phyloP scores from a whole-genome alignment of 1,140 invertebrate genomes.

The Drosophila jambulina region DNA sequence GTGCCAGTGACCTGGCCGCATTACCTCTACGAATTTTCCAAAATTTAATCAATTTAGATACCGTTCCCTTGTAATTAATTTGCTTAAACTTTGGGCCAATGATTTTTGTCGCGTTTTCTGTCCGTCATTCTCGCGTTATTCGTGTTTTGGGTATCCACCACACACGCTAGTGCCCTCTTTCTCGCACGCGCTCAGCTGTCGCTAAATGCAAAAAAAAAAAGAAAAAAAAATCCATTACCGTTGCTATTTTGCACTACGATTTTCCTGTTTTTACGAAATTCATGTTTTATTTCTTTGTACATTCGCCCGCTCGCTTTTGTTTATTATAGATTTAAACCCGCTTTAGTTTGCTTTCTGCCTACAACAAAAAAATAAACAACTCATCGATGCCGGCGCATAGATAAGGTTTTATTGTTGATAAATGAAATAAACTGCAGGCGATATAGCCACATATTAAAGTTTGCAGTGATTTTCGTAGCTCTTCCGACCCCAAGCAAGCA shows the following conservation, averaged over 20 bases:
- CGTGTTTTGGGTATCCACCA: slow-evolving; percentile 34
- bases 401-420: slow-evolving; percentile 25
- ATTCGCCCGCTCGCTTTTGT: background rate
- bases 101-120: background rate
- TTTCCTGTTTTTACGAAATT: slow-evolving; percentile 4
- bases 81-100: slow-evolving; percentile 5
- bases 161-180: slow-evolving; percentile 21
- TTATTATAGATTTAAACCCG: slow-evolving; percentile 14
- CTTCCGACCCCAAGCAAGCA: background rate
- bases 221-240: slow-evolving; percentile 15
- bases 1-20: slow-evolving; percentile 12
- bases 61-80: slow-evolving; percentile 5
- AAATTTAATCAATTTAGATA: background rate
- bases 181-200: slow-evolving; percentile 50
- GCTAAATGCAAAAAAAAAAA: slow-evolving; percentile 11
- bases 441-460: slow-evolving; percentile 5
- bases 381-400: slow-evolving; percentile 44
- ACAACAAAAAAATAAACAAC: slow-evolving; percentile 8
- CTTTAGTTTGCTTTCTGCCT: background rate
- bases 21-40: background rate
- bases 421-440: background rate
- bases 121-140: slow-evolving; percentile 23
- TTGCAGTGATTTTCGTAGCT: background rate
- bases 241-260: slow-evolving; percentile 10
- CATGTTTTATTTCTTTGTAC: background rate